Base-by-base conservation (phyloP, 2,888 invertebrate genomes). In the Unio pictorum region DNA sequence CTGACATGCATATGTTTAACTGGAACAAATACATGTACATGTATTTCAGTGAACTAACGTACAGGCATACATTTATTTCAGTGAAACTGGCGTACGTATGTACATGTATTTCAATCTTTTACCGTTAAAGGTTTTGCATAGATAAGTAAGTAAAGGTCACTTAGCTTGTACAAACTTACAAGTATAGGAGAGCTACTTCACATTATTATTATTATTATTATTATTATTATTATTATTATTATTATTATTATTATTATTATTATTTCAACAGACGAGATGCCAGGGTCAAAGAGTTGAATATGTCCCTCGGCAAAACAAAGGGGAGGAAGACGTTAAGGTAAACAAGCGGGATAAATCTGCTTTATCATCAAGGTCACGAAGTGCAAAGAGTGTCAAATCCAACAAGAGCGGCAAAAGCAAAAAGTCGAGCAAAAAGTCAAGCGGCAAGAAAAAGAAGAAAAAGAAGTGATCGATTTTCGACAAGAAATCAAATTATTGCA, bases 271-370 rank as follows among this genome's bases (percentile, higher is more conserved):
- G 88, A 76, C 75, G 70, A 80, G 79, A n/a, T 88, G 88, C 67
- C 87, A 87, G 76, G 88, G 88, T 4, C 80, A 84, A 61, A 76
- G 84, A 64, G 87, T 88, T 17, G 87, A 88, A 68, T 87, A 83
- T 61, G 82, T 84, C 6, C 80, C 82, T 1, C 73, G 79, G 15
- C 74, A 75, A 17, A 80, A 79, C 5, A 70, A 75, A 11, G 84
- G 84, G 8, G 81, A 77, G 0, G 81, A 79, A 30, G 72, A 73
- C 8, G 73, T 74, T 28, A 62, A 57, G 18, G 59, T 28, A 20
- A 78, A 78, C 55, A 79, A 80, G 64, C 74, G 79, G 55, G 79
- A 80, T 54, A 60, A 67, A 15, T 69, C 72, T 8, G 73, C 74
- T 3, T 34, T 64, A 1, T 68, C 72, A 20, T 69, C 71, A 26